Evolutionary conservation across 2,888 invertebrate genomes (phyloP).

Genomic region (Ophion obscuratus): DNA sequence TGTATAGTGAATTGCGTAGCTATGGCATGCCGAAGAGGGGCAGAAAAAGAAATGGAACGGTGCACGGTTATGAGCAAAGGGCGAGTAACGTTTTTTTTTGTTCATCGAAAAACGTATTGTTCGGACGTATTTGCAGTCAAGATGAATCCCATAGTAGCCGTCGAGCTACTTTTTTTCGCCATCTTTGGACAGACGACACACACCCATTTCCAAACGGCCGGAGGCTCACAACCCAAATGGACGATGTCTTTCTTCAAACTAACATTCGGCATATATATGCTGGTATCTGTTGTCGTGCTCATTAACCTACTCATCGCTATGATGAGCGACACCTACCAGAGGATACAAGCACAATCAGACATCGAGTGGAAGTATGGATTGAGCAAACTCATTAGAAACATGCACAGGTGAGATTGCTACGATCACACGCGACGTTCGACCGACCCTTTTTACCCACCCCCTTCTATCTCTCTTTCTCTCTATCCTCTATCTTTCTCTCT

Average conservation of each 20-base stretch:
- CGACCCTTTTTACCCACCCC: neutral
- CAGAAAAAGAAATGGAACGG: conserved; percentile 25
- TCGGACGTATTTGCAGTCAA: conserved; percentile 89
- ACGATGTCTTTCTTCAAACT: conserved; percentile 95
- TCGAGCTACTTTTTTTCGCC: conserved; percentile 99
- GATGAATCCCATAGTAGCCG: conserved; percentile 96
- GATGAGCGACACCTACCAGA: conserved; percentile 99
- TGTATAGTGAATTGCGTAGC: conserved; percentile 64
- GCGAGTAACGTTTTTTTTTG: conserved; percentile 21
- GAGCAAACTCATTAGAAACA: conserved; percentile 98
- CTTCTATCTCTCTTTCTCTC: neutral
- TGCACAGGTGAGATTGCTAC: conserved; percentile 88
- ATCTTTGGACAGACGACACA: conserved; percentile 97
- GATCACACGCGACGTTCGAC: conserved; percentile 38
- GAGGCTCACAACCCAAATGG: conserved; percentile 90
- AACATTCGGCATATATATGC: conserved; percentile 97
- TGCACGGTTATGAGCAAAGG: conserved; percentile 21
- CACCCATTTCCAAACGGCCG: conserved; percentile 89
- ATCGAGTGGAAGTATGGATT: conserved; percentile 99
- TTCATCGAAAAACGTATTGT: conserved; percentile 62
- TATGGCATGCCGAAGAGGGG: conserved; percentile 39
- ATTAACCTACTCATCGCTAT: conserved; percentile 99
- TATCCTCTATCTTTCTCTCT: conserved; percentile 3
- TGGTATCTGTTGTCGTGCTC: conserved; percentile 99
- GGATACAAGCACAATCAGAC: conserved; percentile 99